Percentiles rank a stretch among this genome's conserved stretches.
phyloP scores from a whole-genome alignment of 2,113 vertebrate genomes.

The Caretta caretta region DNA sequence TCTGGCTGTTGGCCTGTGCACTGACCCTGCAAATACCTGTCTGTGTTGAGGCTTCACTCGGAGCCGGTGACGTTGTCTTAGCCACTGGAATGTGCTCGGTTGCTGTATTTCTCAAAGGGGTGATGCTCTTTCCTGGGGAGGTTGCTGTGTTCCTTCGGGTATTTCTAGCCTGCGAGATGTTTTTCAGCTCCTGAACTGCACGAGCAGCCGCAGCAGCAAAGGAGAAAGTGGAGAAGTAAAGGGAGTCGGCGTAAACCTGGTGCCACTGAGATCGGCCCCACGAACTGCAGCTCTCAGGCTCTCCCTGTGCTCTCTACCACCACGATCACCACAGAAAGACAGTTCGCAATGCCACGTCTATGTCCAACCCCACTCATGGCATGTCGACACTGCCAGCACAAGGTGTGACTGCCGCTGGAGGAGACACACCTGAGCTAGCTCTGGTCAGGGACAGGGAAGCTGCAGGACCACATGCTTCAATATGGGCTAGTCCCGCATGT shows the following conservation, averaged over 20 bases:
- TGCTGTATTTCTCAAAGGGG: not conserved
- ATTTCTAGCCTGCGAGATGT: constrained; percentile 58
- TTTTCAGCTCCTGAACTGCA: constrained; percentile 76
- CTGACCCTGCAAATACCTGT: constrained; percentile 32
- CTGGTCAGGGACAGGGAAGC: not conserved
- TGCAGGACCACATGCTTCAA: not conserved
- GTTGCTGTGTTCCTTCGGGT: constrained; percentile 15
- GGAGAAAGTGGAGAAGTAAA: not conserved
- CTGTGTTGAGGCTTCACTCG: not conserved
- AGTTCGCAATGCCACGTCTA: not conserved
- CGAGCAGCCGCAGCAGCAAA: not conserved
- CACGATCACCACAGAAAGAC: not conserved
- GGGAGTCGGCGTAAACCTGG: not conserved
- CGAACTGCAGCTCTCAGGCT: not conserved
- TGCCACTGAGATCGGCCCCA: not conserved
- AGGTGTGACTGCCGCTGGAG: too few relatives aligned
- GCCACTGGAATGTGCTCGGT: not conserved
- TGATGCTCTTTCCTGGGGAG: constrained; percentile 6
- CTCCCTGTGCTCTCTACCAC: not conserved
- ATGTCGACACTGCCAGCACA: not conserved
- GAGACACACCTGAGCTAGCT: not conserved
- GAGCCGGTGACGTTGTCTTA: not conserved
- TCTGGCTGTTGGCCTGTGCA: not conserved
- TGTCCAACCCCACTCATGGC: not conserved
- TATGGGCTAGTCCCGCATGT: not conserved